A percentile compares a stretch with the other conserved stretches of the same genome.
Conservation (phyloP, 2,113 vertebrate species). For the Antennarius striatus region DNA sequence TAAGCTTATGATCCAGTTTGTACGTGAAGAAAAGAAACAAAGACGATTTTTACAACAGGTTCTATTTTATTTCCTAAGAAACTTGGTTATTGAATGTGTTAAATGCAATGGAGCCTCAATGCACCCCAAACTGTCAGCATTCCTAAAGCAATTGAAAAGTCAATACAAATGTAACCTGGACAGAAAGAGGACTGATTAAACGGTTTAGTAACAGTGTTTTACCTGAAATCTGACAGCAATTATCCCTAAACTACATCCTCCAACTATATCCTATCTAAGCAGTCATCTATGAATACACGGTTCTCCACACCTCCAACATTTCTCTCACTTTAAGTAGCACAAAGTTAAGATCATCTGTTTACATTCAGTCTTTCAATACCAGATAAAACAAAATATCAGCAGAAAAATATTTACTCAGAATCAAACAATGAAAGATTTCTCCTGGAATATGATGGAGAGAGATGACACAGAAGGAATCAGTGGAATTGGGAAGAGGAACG, state of each 20-base stretch:
- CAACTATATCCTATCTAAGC: conserved; percentile 50
- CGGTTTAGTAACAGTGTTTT: conserved; percentile 45
- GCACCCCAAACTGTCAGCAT: conserved; percentile 48
- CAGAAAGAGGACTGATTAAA: conserved; percentile 23
- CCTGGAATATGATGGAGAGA: conserved; percentile 28
- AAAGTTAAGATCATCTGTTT: conserved; percentile 55
- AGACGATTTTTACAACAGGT: conserved; percentile 37
- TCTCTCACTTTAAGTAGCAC: conserved; percentile 46
- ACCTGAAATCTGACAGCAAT: conserved; percentile 50
- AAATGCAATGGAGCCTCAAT: conserved; percentile 50
- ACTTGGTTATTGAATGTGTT: conserved; percentile 66
- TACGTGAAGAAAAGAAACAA: background rate
- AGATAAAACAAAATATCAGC: conserved; percentile 51
- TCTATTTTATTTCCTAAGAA: conserved; percentile 78
- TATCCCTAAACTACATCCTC: conserved; percentile 48
- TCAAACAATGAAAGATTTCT: conserved; percentile 36
- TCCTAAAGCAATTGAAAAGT: conserved; percentile 21
- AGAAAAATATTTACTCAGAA: conserved; percentile 67
- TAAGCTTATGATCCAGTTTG: too few species aligned
- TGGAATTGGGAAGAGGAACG: too few species aligned
- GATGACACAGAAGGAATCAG: conserved; percentile 21
- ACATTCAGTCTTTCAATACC: conserved; percentile 69
- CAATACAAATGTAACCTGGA: conserved; percentile 52
- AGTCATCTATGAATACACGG: conserved; percentile 55
- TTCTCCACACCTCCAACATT: conserved; percentile 14